These are phyloP conservation scores for Diplolepis rosae DNA, from an alignment of 2,888 invertebrate genomes.

Conservation along the genomic window DNA sequence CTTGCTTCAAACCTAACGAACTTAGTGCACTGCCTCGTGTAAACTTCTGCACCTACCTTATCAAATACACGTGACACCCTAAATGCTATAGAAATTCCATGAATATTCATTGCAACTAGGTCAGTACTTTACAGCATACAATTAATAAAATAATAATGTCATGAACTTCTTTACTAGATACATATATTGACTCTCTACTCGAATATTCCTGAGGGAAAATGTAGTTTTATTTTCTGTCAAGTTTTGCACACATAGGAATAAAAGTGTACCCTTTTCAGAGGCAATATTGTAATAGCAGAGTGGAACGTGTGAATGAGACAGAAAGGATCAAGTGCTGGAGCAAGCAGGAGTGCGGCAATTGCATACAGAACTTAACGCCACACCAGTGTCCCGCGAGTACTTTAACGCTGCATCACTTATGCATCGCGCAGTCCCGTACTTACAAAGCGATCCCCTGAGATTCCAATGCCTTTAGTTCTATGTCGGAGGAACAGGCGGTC, in stretches of 20 bases:
- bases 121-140: background rate
- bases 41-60: constrained; percentile 28
- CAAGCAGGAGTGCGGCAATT: constrained; percentile 58
- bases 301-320: constrained; percentile 39
- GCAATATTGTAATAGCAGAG: constrained; percentile 4
- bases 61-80: constrained; percentile 36
- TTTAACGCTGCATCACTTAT: constrained; percentile 69
- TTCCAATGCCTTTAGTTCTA: constrained; percentile 57
- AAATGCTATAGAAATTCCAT: constrained; percentile 26
- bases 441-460: constrained; percentile 70
- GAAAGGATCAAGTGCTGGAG: constrained; percentile 51
- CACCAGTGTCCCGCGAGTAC: constrained; percentile 59
- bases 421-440: constrained; percentile 65
- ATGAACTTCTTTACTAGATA: too few relatives aligned
- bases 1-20: constrained; percentile 39
- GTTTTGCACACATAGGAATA: background rate
- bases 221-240: too few relatives aligned
- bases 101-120: background rate
- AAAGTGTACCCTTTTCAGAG: background rate
- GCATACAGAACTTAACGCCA: constrained; percentile 56
- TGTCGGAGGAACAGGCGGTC: constrained; percentile 56
- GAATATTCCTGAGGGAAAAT: too few relatives aligned
- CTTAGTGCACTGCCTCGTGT: constrained; percentile 39
- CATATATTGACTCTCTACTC: too few relatives aligned
- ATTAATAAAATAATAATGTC: too few relatives aligned